Base-by-base conservation (phyloP, 2,888 invertebrate species). In the Anaspis maculata region DNA sequence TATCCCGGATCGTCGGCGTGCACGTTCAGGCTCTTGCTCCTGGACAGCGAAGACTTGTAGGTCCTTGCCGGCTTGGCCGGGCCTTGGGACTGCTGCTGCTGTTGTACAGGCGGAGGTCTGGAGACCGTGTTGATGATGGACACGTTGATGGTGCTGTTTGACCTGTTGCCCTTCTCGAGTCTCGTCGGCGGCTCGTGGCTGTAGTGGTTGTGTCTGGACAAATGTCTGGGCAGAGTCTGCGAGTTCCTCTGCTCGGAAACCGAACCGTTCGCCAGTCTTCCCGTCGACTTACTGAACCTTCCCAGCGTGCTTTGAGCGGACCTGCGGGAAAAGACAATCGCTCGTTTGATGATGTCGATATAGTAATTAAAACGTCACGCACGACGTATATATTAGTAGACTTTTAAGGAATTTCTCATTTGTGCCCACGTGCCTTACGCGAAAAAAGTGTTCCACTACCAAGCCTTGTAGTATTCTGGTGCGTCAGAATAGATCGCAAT, bases 21-120 rank as follows among this genome's bases (percentile, higher is more conserved):
- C 49, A 85, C 81, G 71, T 85, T 87, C 68, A 88, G 85, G 62
- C 87, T 87, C 66, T 88, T 85, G 65, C 87, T 87, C 38, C 88
- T 72, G 39, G 81, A 77, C 24, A 88, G 67, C 32, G 69, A 68
- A 13, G 83, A 77, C 57, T 81, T 81, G 65, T 84, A 84, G 24
- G 83, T 79, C 48, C 86, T 71, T 16, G 84, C 85, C 5, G 87
- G 87, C 58, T 87, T 87, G 0, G 77, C 77, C 0, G 84, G 84
- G 3, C 79, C 80, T 16, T 74, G 61, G 44, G 57, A 59, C 24
- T 51, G 38, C 2, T 52, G 46, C 56, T 52, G 53, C n/a, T n/a
- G n/a, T n/a, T n/a, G n/a, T 10, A 24, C 33, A 4, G 25, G 15
- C n/a, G n/a, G n/a, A 10, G 27, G 25, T 2, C 64, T 51, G 13